Conservation (phyloP, 2,888 invertebrate species). For the Flexamia atlantica region DNA sequence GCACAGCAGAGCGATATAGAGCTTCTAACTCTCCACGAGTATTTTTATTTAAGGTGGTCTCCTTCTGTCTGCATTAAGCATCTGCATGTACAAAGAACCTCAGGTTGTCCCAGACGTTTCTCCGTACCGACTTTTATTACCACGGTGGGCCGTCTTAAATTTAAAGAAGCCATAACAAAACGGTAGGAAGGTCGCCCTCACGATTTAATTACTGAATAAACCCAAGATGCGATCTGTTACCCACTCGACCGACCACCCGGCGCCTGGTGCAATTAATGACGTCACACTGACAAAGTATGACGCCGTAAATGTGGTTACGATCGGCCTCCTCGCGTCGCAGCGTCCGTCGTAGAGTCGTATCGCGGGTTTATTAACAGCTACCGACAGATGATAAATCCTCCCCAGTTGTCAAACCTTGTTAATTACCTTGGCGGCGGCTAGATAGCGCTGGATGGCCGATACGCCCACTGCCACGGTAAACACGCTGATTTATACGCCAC, state of each 20-base stretch:
- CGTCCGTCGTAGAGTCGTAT: neutral
- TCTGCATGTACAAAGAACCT: too few relatives aligned
- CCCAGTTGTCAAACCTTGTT: neutral
- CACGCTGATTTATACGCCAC: slow-evolving; percentile 32
- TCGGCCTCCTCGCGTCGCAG: neutral
- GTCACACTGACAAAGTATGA: neutral
- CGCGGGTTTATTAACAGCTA: neutral
- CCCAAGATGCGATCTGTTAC: neutral
- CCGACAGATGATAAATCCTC: slow-evolving; percentile 13
- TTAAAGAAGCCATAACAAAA: neutral
- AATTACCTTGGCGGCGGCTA: slow-evolving; percentile 11
- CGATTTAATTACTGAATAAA: neutral
- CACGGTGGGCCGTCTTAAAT: too few relatives aligned
- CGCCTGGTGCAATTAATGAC: neutral
- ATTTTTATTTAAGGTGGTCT: too few relatives aligned
- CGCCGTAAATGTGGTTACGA: neutral
- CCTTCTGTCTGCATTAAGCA: too few relatives aligned
- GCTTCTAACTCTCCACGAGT: too few relatives aligned
- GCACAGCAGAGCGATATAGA: too few relatives aligned
- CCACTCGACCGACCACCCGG: neutral
- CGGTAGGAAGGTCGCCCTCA: neutral
- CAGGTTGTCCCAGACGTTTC: too few relatives aligned
- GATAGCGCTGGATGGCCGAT: slow-evolving; percentile 19
- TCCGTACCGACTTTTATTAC: too few relatives aligned
- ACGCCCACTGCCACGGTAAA: slow-evolving; percentile 27